Conservation (phyloP, 1,140 invertebrate genomes). For the Bactericera cockerelli region DNA sequence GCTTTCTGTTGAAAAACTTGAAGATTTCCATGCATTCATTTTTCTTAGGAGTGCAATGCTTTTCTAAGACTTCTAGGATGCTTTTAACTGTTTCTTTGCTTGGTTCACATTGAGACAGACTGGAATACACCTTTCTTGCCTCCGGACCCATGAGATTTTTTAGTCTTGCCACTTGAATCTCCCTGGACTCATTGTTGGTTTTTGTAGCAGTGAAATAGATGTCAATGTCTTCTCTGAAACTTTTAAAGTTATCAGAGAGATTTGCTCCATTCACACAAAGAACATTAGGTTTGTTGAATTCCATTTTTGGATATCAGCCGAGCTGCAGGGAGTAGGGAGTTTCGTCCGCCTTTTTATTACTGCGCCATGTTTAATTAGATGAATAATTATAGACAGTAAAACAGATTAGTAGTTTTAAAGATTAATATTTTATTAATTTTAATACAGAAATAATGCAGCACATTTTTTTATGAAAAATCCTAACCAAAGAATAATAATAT, state of each 20-base stretch:
- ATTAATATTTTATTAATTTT: too few species aligned
- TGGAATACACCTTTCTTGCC: neutral
- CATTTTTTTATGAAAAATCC: too few species aligned
- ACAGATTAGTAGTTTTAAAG: too few species aligned
- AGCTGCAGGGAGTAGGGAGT: too few species aligned
- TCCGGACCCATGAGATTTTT: conserved; percentile 11
- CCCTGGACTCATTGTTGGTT: neutral
- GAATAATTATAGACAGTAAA: too few species aligned
- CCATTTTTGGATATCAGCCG: neutral
- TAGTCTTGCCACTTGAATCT: conserved; percentile 9
- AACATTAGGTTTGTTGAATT: conserved; percentile 2
- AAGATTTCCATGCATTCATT: conserved; percentile 11
- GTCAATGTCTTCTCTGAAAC: conserved; percentile 1
- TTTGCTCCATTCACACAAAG: neutral
- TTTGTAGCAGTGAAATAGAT: conserved; percentile 10
- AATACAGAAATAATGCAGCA: too few species aligned
- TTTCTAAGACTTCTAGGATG: conserved; percentile 1
- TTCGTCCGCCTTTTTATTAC: too few species aligned
- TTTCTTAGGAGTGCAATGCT: conserved; percentile 9
- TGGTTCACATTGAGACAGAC: neutral
- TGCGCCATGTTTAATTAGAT: too few species aligned
- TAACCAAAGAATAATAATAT: too few species aligned
- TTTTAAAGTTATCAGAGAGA: neutral
- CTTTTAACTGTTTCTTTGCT: neutral
- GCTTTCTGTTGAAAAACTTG: conserved; percentile 13